Percentiles rank a stretch among this genome's conserved stretches.
Conservation (phyloP, 1,140 invertebrate species). For the Pachypeltis micranthus region DNA sequence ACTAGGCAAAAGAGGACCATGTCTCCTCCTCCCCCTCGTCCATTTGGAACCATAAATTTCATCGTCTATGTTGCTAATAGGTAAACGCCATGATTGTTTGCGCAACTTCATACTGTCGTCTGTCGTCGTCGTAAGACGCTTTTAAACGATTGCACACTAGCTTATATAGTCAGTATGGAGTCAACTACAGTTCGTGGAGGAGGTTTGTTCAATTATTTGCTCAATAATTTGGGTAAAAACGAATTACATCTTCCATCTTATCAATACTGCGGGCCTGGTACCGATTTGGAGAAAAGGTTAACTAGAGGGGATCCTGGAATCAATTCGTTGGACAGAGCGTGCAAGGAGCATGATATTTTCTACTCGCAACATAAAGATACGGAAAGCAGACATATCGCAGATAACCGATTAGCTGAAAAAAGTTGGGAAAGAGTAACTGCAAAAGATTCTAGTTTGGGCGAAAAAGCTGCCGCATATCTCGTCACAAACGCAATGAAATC, state of each 20-base stretch:
- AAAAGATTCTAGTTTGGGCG: constrained; percentile 31
- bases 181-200: not conserved
- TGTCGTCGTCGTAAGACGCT: not conserved
- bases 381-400: constrained; percentile 23
- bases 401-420: too few relatives aligned
- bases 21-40: constrained; percentile 7
- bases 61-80: not conserved
- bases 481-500: constrained; percentile 31
- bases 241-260: constrained; percentile 38
- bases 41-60: not conserved
- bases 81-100: not conserved
- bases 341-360: constrained; percentile 37
- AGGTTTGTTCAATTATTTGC: not conserved
- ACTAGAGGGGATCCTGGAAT: constrained; percentile 34
- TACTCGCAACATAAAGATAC: constrained; percentile 33
- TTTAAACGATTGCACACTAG: not conserved
- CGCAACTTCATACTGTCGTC: not conserved
- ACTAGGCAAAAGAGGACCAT: constrained; percentile 29
- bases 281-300: constrained; percentile 36
- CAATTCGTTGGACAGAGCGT: constrained; percentile 36
- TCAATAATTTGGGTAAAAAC: too few relatives aligned
- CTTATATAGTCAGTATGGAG: not conserved
- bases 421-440: constrained; percentile 33
- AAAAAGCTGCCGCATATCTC: constrained; percentile 30
- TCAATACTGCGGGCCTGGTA: constrained; percentile 38